These are phyloP conservation scores for Entomyzon cyanotis DNA, from an alignment of 2,113 vertebrate species.

Conservation along the genomic window DNA sequence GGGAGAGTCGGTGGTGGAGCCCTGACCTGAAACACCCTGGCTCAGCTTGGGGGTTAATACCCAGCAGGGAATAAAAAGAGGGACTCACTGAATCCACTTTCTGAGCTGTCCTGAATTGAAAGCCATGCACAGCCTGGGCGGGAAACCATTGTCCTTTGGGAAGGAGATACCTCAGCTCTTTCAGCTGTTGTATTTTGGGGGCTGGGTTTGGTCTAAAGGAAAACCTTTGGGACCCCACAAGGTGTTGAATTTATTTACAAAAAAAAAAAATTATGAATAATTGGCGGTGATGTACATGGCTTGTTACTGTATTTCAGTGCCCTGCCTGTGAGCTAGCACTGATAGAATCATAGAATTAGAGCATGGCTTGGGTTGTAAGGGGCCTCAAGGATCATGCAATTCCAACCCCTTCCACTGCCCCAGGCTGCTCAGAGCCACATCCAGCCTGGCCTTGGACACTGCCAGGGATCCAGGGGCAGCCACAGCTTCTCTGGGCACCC, in stretches of 20 bases:
- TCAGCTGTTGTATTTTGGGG: background rate
- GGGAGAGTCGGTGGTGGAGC: background rate
- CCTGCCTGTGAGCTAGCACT: background rate
- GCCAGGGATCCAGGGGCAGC: background rate
- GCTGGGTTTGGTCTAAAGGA: background rate
- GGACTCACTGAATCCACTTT: background rate
- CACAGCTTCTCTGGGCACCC: background rate
- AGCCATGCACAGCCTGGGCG: background rate
- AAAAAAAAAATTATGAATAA: background rate
- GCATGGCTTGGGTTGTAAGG: background rate
- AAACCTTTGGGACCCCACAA: background rate
- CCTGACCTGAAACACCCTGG: background rate
- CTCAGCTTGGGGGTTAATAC: background rate
- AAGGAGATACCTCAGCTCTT: background rate
- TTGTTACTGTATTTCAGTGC: background rate
- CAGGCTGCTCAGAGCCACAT: fast-evolving
- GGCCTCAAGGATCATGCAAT: background rate
- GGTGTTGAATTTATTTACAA: background rate
- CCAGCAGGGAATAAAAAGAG: fast-evolving
- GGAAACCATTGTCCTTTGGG: background rate
- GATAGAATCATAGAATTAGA: background rate
- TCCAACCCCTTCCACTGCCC: background rate
- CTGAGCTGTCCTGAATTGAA: background rate
- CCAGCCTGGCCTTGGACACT: background rate
- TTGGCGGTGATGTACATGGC: fast-evolving